Evolutionary conservation across 1,140 invertebrate species (phyloP), one percentile per base, ranked within the genome.

Genomic region (Archivesica marissinica): DNA sequence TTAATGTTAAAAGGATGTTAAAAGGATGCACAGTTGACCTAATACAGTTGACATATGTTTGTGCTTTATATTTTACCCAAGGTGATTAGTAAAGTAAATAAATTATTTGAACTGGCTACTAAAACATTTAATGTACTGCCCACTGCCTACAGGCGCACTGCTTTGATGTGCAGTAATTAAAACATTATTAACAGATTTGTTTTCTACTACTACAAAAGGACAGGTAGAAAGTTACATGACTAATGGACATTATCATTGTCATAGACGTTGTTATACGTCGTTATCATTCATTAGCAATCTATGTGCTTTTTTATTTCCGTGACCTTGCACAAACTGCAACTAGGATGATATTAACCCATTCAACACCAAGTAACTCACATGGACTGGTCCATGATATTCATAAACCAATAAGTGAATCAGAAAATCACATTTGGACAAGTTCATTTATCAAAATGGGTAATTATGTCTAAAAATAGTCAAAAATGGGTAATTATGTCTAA

Each of bases 81-180:
- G 74, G 74, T 76, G 50, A 76, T 76, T 56, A 38, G 11, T 56
- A 54, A 17, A 54, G 47, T 52, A 54, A 52, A 76, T 54, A 54
- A 76, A 76, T 76, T 39, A 76, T 76, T 76, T 76, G 52, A 76
- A 54, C 38, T 76, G 35, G 38, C 74, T 76, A 25, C 30, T 50
- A 75, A 25, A 75, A 59, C 30, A 35, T 76, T 33, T 56, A 76
- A 39, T 41, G 41, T 54, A 56, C 23, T 76, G 47, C n/a, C 74
- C 47, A 76, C 28, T 76, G 74, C 50, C 74, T 56, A 52, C 7
- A 54, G 35, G 35, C 35, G n/a, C 33, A 41, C 39, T 7, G 1
- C 74, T 76, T 76, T 76, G 74, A 76, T 56, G n/a, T 76, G 17
- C 13, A n/a, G 35, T 39, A 17, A 76, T 76, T 35, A 33, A 76